Evolutionary conservation across 2,113 vertebrate species (phyloP).

Genomic region (Nestor notabilis): DNA sequence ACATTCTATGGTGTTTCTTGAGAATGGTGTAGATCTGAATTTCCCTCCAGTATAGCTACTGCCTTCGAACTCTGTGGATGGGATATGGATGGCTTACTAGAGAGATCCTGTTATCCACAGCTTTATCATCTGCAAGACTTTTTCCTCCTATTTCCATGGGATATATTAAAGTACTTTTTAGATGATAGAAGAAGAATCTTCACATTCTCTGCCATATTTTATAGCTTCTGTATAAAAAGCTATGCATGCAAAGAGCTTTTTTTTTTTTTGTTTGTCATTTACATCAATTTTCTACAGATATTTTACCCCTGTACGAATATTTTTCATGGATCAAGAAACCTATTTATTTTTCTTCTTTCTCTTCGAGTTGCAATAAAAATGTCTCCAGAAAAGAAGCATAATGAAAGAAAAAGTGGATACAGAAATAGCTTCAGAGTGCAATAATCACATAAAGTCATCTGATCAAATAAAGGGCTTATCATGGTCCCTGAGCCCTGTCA

Average conservation of each 20-base stretch:
- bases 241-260: neutral
- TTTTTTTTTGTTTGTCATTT: neutral
- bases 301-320: neutral
- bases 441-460: neutral
- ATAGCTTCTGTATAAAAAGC: neutral
- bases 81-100: no score
- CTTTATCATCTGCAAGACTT: neutral
- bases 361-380: neutral
- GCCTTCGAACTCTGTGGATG: neutral
- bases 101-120: neutral
- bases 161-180: neutral
- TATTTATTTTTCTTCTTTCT: conserved; percentile 25
- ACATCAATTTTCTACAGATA: neutral
- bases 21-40: neutral
- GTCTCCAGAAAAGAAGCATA: neutral
- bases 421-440: conserved; percentile 3
- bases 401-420: neutral
- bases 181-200: neutral
- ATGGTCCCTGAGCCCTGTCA: neutral
- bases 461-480: neutral
- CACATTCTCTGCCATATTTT: neutral
- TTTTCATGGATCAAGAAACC: conserved; percentile 9
- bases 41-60: neutral
- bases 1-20: neutral
- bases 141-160: neutral